Conservation (phyloP, 1,140 invertebrate species). For the Drosophila rhopaloa region DNA sequence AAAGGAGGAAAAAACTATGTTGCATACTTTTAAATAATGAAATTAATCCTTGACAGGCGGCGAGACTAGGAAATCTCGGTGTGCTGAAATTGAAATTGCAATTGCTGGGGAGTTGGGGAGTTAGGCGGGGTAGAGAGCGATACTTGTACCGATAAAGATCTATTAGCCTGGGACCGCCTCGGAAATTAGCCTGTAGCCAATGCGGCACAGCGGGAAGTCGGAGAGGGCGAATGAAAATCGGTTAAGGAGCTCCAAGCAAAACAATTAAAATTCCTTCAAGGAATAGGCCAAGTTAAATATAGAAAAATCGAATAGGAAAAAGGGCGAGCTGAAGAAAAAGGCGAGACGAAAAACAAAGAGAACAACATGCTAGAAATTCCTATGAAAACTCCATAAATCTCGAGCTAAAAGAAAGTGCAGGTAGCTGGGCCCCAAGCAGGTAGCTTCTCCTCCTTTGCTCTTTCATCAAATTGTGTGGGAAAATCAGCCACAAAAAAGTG, state of each 20-base stretch:
- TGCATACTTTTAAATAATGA: slow-evolving; percentile 78
- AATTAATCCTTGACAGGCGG: slow-evolving; percentile 84
- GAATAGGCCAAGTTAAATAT: slow-evolving; percentile 55
- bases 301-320: slow-evolving; percentile 32
- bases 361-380: slow-evolving; percentile 40
- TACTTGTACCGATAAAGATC: slow-evolving; percentile 68
- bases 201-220: slow-evolving; percentile 49
- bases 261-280: slow-evolving; percentile 78
- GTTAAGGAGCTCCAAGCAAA: slow-evolving; percentile 24
- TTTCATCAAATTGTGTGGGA: slow-evolving; percentile 63
- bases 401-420: slow-evolving; percentile 55
- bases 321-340: slow-evolving; percentile 13
- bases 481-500: slow-evolving; percentile 41
- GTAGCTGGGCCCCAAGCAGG: slow-evolving; percentile 53
- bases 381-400: slow-evolving; percentile 59
- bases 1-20: slow-evolving; percentile 34
- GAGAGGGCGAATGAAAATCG: slow-evolving; percentile 42
- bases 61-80: slow-evolving; percentile 54
- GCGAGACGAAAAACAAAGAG: slow-evolving; percentile 11
- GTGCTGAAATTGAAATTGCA: slow-evolving; percentile 63
- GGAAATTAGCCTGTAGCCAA: slow-evolving; percentile 41
- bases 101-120: slow-evolving; percentile 33
- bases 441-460: slow-evolving; percentile 35
- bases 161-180: slow-evolving; percentile 56
- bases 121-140: not conserved